Percentiles rank a stretch among this genome's conserved stretches.
Evolutionary conservation across 2,797 vertebrate genomes (phyloP).

Genomic region (Pachyuromys duprasi): DNA sequence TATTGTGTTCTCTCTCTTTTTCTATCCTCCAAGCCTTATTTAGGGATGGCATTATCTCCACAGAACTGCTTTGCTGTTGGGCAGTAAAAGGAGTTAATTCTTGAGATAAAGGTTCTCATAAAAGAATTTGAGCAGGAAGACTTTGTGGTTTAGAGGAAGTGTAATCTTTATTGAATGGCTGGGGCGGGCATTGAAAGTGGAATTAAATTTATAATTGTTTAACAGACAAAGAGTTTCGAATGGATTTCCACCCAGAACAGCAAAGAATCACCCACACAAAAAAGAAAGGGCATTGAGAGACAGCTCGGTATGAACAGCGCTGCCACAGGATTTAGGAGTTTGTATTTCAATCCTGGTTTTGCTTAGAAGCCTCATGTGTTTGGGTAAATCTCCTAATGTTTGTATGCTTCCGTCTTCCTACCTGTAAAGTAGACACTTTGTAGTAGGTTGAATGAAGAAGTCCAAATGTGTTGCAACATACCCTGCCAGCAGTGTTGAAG

Average conservation of each 20-base stretch:
- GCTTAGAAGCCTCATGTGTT: neutral
- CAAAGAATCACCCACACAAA: constrained; percentile 1
- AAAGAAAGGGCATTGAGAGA: neutral
- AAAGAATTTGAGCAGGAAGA: constrained; percentile 50
- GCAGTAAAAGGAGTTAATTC: constrained; percentile 56
- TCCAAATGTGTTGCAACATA: neutral
- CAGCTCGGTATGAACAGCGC: neutral
- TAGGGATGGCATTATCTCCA: constrained; percentile 75
- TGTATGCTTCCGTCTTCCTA: neutral
- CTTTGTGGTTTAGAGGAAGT: constrained; percentile 28
- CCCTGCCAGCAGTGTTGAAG: neutral
- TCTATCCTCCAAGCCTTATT: constrained; percentile 73
- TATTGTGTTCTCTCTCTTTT: constrained; percentile 28
- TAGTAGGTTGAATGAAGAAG: neutral
- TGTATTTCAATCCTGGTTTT: neutral
- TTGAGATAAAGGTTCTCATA: constrained; percentile 39
- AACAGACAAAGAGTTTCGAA: constrained; percentile 2
- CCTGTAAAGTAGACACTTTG: neutral
- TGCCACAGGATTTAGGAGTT: neutral
- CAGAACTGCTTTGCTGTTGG: constrained; percentile 61
- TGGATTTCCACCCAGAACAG: neutral
- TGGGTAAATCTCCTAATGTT: neutral
- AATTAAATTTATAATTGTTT: constrained; percentile 56
- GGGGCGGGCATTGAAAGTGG: neutral
- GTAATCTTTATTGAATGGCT: constrained; percentile 43